phyloP scores from a whole-genome alignment of 2,113 vertebrate species.

The Coptodon rendalli region DNA sequence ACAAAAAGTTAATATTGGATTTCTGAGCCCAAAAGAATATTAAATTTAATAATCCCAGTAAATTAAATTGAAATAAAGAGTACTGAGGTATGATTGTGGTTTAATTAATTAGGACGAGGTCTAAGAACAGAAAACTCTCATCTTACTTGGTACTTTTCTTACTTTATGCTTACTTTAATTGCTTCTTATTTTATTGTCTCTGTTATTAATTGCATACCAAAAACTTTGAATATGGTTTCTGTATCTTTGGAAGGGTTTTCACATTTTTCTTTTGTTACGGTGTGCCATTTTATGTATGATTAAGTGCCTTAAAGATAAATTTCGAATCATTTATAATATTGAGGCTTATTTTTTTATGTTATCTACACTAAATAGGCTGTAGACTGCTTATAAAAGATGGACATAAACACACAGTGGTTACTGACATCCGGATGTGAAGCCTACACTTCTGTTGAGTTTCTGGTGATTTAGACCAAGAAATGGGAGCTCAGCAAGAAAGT shows the following conservation, averaged over 20 bases:
- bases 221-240: neutral
- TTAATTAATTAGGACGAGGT: neutral
- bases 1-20: neutral
- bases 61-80: neutral
- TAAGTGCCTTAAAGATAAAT: neutral
- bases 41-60: neutral
- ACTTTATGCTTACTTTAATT: neutral
- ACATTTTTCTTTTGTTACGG: neutral
- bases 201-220: neutral
- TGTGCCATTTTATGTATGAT: neutral
- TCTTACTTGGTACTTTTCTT: neutral
- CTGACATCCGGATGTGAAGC: neutral
- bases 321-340: neutral
- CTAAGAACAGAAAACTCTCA: neutral
- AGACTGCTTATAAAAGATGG: neutral
- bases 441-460: neutral
- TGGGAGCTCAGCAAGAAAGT: rapidly evolving
- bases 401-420: neutral
- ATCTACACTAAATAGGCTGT: neutral
- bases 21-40: neutral
- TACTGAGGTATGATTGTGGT: neutral
- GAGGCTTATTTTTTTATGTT: neutral
- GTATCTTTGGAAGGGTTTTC: neutral
- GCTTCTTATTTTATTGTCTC: neutral
- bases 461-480: neutral